Percentiles rank a stretch among this genome's conserved stretches.
Conservation (phyloP, 2,113 vertebrate genomes). For the Nyctibius bracteatus region DNA sequence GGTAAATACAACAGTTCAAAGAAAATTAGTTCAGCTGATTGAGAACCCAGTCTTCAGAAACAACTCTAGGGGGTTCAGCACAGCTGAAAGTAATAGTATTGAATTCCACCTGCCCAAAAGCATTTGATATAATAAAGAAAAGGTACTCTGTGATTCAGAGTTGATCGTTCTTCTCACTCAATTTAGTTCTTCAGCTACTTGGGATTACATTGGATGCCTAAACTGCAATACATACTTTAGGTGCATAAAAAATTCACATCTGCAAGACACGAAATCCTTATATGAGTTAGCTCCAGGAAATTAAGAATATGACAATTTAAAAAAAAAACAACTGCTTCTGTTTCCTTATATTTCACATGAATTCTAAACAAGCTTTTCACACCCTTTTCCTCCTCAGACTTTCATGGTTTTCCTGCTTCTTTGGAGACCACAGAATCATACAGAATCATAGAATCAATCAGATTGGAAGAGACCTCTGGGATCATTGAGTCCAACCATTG, state of each 20-base stretch:
- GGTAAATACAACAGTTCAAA: background rate
- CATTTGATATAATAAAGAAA: background rate
- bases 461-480: too few species aligned
- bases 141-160: background rate
- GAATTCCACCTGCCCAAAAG: background rate
- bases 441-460: too few species aligned
- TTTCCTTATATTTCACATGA: background rate
- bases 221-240: background rate
- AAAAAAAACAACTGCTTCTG: background rate
- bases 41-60: background rate
- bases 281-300: background rate
- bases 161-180: background rate
- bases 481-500: too few species aligned
- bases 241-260: background rate
- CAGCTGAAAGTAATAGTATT: background rate
- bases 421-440: background rate
- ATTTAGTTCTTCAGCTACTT: background rate
- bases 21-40: background rate
- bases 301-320: background rate
- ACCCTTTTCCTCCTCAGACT: background rate
- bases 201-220: background rate
- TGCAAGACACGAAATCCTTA: background rate
- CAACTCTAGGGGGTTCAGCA: background rate
- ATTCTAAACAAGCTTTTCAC: background rate
- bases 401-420: background rate